Evolutionary conservation across 2,797 vertebrate species (phyloP).

Genomic region (Echeneis naucrates): DNA sequence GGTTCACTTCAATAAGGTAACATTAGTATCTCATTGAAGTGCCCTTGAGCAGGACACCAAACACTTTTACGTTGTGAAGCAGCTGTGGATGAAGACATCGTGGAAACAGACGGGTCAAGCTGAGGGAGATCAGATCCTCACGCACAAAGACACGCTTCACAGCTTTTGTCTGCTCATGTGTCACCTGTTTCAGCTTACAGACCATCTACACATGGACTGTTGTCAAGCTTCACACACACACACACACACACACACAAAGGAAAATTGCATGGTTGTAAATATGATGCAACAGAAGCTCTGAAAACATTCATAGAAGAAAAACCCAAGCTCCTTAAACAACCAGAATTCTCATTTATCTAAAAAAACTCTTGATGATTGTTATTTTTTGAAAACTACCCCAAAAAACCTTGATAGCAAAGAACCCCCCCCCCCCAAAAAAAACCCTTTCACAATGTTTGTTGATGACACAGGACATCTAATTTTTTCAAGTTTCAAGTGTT

Average conservation of each 20-base stretch:
- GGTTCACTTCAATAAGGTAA: neutral
- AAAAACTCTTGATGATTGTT: too few species aligned
- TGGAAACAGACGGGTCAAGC: neutral
- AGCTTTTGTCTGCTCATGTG: too few species aligned
- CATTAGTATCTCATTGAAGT: neutral
- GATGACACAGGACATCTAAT: neutral
- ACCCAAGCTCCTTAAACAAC: neutral
- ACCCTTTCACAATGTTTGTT: neutral
- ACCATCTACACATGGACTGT: neutral
- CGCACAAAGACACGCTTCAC: too few species aligned
- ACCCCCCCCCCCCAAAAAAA: too few species aligned
- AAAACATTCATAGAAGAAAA: too few species aligned
- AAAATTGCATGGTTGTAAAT: neutral
- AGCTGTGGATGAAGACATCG: neutral
- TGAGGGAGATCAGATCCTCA: conserved; percentile 17
- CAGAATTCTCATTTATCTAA: too few species aligned
- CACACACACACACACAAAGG: too few species aligned
- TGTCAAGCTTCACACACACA: neutral
- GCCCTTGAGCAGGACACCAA: conserved; percentile 11
- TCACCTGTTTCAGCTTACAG: too few species aligned
- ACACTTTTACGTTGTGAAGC: neutral
- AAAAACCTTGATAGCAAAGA: too few species aligned
- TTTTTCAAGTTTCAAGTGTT: too few species aligned
- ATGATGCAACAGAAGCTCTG: neutral
- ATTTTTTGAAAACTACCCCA: too few species aligned